Percentiles rank a stretch among this genome's conserved stretches.
Evolutionary conservation across 2,113 vertebrate species (phyloP).

Genomic region (Lontra canadensis): DNA sequence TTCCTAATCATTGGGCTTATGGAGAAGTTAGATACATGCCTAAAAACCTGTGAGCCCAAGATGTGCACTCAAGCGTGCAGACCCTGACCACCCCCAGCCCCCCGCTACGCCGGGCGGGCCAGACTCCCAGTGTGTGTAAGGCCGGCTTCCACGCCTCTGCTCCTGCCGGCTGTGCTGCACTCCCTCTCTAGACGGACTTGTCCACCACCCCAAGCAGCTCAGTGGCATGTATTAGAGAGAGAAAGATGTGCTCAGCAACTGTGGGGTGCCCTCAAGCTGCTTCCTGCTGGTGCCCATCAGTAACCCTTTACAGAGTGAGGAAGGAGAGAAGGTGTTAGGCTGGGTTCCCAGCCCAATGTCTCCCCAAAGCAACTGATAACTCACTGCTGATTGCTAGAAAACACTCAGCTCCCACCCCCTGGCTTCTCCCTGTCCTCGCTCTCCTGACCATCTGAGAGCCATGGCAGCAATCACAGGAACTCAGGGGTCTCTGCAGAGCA

Average conservation of each 20-base stretch:
- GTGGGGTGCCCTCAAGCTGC: slow-evolving; percentile 66
- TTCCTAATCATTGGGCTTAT: not conserved
- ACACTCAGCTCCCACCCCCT: not conserved
- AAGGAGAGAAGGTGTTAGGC: fast-evolving
- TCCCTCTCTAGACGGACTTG: not conserved
- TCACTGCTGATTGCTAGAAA: not conserved
- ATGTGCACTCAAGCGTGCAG: not conserved
- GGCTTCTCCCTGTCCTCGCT: not conserved
- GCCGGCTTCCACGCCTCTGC: not conserved
- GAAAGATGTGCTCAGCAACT: slow-evolving; percentile 50
- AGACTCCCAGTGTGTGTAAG: not conserved
- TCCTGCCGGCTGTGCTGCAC: not conserved
- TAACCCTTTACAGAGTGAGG: not conserved
- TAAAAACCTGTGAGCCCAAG: not conserved
- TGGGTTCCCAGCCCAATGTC: not conserved
- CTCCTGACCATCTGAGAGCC: fast-evolving
- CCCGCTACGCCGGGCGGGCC: no score
- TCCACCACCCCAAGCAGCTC: slow-evolving; percentile 13
- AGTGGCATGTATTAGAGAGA: slow-evolving; percentile 22
- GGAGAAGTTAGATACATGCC: not conserved
- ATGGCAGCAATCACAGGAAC: fast-evolving
- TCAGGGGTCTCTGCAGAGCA: fast-evolving
- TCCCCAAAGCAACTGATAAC: not conserved
- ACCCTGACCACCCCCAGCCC: not conserved
- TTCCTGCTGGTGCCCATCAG: slow-evolving; percentile 57